Evolutionary conservation across 2,113 vertebrate species (phyloP).

Genomic region (Silurus asotus): DNA sequence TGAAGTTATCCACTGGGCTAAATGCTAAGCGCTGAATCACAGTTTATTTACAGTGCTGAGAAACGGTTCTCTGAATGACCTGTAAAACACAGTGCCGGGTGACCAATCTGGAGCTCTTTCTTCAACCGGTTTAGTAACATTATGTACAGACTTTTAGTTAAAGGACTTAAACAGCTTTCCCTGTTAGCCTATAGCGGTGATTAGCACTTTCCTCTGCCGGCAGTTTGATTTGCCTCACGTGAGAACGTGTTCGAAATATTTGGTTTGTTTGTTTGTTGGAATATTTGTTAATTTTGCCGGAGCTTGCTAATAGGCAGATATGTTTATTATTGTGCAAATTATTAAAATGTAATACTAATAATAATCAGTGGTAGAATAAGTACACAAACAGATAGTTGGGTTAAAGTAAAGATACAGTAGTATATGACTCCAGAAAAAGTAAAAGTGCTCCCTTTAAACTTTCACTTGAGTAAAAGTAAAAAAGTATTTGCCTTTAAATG

Average conservation of each 20-base stretch:
- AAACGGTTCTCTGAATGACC: not conserved
- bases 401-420: no score
- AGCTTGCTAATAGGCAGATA: not conserved
- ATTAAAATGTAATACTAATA: not conserved
- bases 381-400: no score
- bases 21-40: conserved; percentile 27
- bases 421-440: no score
- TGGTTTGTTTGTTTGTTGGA: not conserved
- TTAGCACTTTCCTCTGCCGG: not conserved
- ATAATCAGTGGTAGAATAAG: not conserved
- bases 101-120: conserved; percentile 1
- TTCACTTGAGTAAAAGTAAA: no score
- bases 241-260: not conserved
- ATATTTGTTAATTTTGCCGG: no score
- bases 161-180: not conserved
- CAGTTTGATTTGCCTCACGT: not conserved
- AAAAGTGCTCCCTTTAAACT: no score
- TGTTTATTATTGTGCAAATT: not conserved
- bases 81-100: not conserved
- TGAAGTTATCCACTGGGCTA: conserved; percentile 10
- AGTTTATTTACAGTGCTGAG: conserved; percentile 37
- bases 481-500: no score
- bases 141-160: not conserved
- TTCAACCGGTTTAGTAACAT: not conserved
- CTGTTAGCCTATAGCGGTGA: not conserved